These are phyloP conservation scores for Hydropsyche betteni DNA, from an alignment of 2,888 invertebrate species.

Conservation along the genomic window DNA sequence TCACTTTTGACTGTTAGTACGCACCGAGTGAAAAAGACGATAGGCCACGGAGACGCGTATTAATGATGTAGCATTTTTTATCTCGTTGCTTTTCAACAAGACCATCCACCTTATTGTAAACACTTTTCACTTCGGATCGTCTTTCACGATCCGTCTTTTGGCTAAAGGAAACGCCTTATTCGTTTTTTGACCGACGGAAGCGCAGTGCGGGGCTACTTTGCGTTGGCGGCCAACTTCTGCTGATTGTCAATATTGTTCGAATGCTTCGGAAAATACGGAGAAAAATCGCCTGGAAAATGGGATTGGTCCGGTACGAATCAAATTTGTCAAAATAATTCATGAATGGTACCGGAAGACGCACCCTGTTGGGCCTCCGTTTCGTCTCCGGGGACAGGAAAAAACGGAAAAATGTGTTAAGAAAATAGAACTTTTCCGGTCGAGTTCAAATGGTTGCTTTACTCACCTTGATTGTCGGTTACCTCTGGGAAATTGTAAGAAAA, in stretches of 20 bases:
- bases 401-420: constrained; percentile 22
- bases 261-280: not conserved
- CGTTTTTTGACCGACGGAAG: not conserved
- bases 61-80: too few relatives aligned
- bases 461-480: constrained; percentile 16
- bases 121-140: too few relatives aligned
- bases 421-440: constrained; percentile 15
- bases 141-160: not conserved
- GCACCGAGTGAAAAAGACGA: too few relatives aligned
- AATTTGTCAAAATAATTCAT: constrained; percentile 29
- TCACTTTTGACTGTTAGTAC: too few relatives aligned
- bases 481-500: not conserved
- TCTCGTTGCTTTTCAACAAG: too few relatives aligned
- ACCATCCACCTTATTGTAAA: too few relatives aligned
- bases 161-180: not conserved
- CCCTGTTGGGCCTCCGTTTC: not conserved
- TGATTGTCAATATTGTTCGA: constrained; percentile 27
- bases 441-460: constrained; percentile 14
- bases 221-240: not conserved
- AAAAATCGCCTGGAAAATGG: not conserved
- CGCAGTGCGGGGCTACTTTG: not conserved
- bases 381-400: not conserved
- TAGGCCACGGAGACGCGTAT: too few relatives aligned
- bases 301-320: not conserved
- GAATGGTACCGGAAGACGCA: constrained; percentile 10